Conservation (phyloP, 2,888 invertebrate genomes). For the Oscheius sp. region DNA sequence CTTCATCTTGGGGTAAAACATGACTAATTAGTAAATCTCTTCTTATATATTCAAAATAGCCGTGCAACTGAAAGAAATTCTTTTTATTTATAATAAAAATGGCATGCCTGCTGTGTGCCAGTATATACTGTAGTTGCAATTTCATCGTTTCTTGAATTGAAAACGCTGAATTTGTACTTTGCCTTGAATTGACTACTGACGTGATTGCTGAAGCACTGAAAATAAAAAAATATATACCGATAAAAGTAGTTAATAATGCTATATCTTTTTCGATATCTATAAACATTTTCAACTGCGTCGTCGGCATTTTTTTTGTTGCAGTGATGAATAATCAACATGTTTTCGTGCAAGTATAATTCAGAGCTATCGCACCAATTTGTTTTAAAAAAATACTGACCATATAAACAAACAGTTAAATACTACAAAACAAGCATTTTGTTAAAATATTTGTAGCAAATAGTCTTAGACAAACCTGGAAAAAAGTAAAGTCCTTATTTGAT, state of each 20-base stretch:
- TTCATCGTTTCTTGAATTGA: slow-evolving; percentile 65
- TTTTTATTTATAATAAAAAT: neutral
- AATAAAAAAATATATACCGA: slow-evolving; percentile 1
- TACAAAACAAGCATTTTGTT: too few species aligned
- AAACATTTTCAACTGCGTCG: too few species aligned
- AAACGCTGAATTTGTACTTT: slow-evolving; percentile 68
- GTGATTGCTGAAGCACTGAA: slow-evolving; percentile 46
- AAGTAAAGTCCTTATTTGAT: slow-evolving; percentile 70
- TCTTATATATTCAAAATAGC: slow-evolving; percentile 70
- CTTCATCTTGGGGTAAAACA: slow-evolving; percentile 61
- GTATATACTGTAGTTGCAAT: slow-evolving; percentile 69
- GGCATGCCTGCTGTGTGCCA: slow-evolving; percentile 66
- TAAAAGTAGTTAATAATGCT: too few species aligned
- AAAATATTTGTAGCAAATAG: too few species aligned
- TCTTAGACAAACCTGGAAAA: slow-evolving; percentile 67
- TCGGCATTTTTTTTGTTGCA: too few species aligned
- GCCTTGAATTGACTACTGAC: slow-evolving; percentile 50
- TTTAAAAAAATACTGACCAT: too few species aligned
- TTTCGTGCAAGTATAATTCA: too few species aligned
- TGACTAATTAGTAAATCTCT: slow-evolving; percentile 64
- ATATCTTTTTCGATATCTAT: too few species aligned
- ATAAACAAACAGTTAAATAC: too few species aligned
- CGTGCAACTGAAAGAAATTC: slow-evolving; percentile 59
- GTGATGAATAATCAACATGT: neutral
- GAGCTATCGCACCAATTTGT: too few species aligned